Evolutionary conservation across 2,888 invertebrate genomes (phyloP).

Genomic region (Ormyrus labotus): DNA sequence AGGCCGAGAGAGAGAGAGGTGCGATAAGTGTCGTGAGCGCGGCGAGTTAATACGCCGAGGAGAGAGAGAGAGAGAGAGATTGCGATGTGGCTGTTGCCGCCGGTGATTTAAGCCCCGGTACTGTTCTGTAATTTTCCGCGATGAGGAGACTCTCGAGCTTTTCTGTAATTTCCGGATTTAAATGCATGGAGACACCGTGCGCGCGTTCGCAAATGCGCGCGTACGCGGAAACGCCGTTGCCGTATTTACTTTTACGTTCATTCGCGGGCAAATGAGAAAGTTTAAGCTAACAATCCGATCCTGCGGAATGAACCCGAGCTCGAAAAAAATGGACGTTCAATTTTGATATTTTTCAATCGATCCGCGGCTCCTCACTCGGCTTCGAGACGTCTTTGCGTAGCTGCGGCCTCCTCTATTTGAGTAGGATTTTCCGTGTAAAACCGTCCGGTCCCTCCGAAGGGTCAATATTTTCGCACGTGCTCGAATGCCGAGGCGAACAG

Average conservation of each 20-base stretch:
- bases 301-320: too few relatives aligned
- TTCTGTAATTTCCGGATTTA: not conserved
- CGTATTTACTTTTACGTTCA: too few relatives aligned
- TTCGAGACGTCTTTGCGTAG: not conserved
- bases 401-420: not conserved
- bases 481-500: not conserved
- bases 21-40: constrained; percentile 38
- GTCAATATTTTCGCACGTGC: constrained; percentile 56
- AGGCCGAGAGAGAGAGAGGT: not conserved
- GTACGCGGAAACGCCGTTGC: too few relatives aligned
- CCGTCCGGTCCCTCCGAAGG: not conserved
- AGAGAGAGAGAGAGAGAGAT: not conserved
- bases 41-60: constrained; percentile 17
- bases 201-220: too few relatives aligned
- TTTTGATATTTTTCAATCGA: too few relatives aligned
- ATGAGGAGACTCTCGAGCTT: not conserved
- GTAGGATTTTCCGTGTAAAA: constrained; percentile 19
- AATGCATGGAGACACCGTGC: too few relatives aligned
- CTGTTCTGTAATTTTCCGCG: not conserved
- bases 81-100: not conserved
- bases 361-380: too few relatives aligned
- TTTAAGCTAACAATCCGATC: too few relatives aligned
- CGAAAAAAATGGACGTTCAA: too few relatives aligned
- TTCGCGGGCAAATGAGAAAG: too few relatives aligned
- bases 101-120: not conserved